These are phyloP conservation scores for Atlantisia rogersi DNA, from an alignment of 2,113 vertebrate genomes.

Conservation along the genomic window DNA sequence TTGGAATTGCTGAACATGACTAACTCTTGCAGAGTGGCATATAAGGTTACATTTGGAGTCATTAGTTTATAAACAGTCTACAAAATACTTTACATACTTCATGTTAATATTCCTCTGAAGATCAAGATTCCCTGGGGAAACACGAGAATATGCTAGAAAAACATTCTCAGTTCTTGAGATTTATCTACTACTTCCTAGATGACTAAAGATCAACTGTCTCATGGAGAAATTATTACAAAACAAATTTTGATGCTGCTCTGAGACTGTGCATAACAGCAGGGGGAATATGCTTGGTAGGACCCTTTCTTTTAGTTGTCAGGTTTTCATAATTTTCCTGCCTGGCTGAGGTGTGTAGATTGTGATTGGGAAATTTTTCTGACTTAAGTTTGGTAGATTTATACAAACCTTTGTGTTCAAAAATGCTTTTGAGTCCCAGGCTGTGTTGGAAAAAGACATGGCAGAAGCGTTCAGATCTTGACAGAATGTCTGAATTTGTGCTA, in stretches of 20 bases:
- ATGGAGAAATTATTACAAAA: not conserved
- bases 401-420: not conserved
- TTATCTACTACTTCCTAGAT: constrained; percentile 42
- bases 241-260: not conserved
- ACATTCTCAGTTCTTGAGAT: constrained; percentile 35
- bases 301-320: not conserved
- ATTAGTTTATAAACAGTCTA: constrained; percentile 38
- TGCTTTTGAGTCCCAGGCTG: not conserved
- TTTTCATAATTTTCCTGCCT: not conserved
- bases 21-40: constrained; percentile 22
- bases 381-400: not conserved
- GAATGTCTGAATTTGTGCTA: not conserved
- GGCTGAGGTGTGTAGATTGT: not conserved
- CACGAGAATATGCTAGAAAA: constrained; percentile 37
- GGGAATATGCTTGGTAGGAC: not conserved
- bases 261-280: not conserved
- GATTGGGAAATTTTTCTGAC: not conserved
- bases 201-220: not conserved
- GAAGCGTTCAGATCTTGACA: not conserved
- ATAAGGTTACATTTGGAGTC: constrained; percentile 42
- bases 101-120: constrained; percentile 37
- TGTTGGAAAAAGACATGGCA: not conserved
- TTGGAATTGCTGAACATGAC: not conserved
- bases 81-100: constrained; percentile 34
- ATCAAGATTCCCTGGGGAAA: constrained; percentile 30